These are phyloP conservation scores for Metallyticus violacea DNA, from an alignment of 2,888 invertebrate species.

Conservation along the genomic window DNA sequence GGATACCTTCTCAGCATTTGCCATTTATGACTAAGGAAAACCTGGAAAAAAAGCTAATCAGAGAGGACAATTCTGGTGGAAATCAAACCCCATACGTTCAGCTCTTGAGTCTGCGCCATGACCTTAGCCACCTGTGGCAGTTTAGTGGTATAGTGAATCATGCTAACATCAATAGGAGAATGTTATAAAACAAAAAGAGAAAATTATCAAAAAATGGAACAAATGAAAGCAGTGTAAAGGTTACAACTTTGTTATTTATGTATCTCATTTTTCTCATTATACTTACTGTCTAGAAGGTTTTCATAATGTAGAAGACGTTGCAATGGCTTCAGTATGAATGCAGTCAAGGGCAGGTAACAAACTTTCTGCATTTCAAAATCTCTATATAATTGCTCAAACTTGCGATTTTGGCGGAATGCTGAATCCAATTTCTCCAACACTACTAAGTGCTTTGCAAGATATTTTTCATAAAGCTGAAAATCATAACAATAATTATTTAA, in stretches of 20 bases:
- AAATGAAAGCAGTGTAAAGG: background rate
- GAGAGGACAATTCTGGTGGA: too few relatives aligned
- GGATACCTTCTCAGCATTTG: too few relatives aligned
- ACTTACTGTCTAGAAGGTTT: conserved; percentile 70
- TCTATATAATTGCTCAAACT: conserved; percentile 67
- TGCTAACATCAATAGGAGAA: too few relatives aligned
- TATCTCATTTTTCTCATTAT: background rate
- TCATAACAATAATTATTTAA: background rate
- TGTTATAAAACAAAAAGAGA: conserved; percentile 5
- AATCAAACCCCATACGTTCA: too few relatives aligned
- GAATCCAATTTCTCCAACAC: conserved; percentile 79
- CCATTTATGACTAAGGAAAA: too few relatives aligned
- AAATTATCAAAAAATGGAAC: background rate
- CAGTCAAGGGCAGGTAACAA: conserved; percentile 81
- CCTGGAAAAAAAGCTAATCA: too few relatives aligned
- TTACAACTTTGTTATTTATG: conserved; percentile 40
- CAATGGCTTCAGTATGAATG: conserved; percentile 78
- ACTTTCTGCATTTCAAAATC: conserved; percentile 81
- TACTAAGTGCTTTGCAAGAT: conserved; percentile 69
- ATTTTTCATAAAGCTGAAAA: conserved; percentile 64
- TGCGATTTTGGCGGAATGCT: conserved; percentile 66
- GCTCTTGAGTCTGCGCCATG: too few relatives aligned
- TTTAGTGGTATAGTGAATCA: too few relatives aligned
- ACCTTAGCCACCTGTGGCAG: too few relatives aligned
- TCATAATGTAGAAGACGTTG: conserved; percentile 83